Conservation (phyloP, 2,888 invertebrate genomes). For the Lasioglossum malachurum region DNA sequence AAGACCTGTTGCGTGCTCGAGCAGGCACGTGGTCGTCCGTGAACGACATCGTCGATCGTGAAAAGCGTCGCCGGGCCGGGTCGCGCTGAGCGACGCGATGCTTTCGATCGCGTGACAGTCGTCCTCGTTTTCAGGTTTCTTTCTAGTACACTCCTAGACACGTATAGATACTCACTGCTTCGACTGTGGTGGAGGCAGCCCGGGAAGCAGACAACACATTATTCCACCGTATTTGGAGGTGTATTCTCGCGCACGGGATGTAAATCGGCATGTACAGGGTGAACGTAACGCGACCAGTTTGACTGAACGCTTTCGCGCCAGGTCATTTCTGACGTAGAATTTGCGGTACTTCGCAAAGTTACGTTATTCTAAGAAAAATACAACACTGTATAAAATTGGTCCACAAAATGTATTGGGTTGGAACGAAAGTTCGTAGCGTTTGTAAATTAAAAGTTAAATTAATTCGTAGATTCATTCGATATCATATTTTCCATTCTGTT, state of each 20-base stretch:
- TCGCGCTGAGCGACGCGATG: neutral
- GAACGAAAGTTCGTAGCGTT: too few species aligned
- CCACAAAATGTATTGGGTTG: too few species aligned
- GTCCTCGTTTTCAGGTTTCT: slow-evolving; percentile 57
- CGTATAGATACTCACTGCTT: neutral
- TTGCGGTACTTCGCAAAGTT: neutral
- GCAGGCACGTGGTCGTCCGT: slow-evolving; percentile 52
- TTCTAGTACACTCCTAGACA: slow-evolving; percentile 4
- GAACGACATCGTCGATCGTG: slow-evolving; percentile 56
- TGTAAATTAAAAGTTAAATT: too few species aligned
- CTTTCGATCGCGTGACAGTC: slow-evolving; percentile 43
- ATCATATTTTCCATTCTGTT: too few species aligned
- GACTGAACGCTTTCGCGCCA: neutral
- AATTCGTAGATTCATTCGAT: too few species aligned
- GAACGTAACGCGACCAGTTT: neutral
- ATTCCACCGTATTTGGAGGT: neutral
- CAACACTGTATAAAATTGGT: too few species aligned
- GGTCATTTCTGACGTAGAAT: neutral
- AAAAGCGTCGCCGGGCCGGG: slow-evolving; percentile 46
- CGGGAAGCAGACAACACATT: neutral
- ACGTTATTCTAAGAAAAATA: neutral
- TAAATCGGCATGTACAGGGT: neutral
- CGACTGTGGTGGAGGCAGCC: neutral
- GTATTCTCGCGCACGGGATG: neutral
- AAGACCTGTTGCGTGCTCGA: slow-evolving; percentile 50